Evolutionary conservation across 2,888 invertebrate species (phyloP).

Genomic region (Euzophera pinguis): DNA sequence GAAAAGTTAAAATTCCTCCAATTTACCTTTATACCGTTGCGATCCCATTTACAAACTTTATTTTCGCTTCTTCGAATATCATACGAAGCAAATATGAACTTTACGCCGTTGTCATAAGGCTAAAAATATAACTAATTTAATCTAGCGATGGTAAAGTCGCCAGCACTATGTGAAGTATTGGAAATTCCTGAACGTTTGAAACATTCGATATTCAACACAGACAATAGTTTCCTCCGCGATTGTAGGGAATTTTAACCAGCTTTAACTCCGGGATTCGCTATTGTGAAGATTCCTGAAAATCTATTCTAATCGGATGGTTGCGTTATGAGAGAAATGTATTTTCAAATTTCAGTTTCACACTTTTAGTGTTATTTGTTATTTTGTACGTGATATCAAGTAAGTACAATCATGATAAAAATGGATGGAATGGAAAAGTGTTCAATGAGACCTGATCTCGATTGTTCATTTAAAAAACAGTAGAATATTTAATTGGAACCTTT

Average conservation of each 20-base stretch:
- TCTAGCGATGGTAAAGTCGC: background rate
- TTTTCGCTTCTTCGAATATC: constrained; percentile 23
- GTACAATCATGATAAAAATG: no score
- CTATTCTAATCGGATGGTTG: no score
- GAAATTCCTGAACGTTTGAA: constrained; percentile 70
- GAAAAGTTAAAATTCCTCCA: constrained; percentile 64
- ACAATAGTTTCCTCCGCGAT: constrained; percentile 63
- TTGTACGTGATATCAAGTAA: no score
- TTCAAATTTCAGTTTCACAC: no score
- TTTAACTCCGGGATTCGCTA: background rate
- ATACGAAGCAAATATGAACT: constrained; percentile 25
- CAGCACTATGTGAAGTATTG: constrained; percentile 50
- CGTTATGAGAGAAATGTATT: no score
- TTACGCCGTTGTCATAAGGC: constrained; percentile 27
- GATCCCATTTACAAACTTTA: constrained; percentile 37
- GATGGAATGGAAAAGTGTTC: no score
- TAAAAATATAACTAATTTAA: background rate
- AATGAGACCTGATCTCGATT: no score
- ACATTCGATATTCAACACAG: constrained; percentile 63
- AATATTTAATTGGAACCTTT: no score
- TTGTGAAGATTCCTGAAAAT: background rate
- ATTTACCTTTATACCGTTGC: constrained; percentile 64
- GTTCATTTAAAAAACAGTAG: no score
- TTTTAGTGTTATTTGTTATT: no score
- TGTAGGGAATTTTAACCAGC: constrained; percentile 38